These are phyloP conservation scores for Crepidodera aurea DNA, from an alignment of 2,888 invertebrate species.

Conservation along the genomic window DNA sequence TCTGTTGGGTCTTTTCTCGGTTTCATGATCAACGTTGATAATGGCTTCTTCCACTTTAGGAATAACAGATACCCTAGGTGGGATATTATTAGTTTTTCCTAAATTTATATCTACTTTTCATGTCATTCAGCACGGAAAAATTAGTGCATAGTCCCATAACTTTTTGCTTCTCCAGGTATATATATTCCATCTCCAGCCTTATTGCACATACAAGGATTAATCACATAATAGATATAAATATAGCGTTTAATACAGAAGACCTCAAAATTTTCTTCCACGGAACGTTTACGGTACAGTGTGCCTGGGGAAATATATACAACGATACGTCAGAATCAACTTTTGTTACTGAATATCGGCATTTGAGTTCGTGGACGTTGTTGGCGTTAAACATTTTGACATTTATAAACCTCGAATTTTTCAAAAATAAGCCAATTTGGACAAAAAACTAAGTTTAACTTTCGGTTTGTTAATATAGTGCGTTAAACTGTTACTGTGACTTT, in stretches of 20 bases:
- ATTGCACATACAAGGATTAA: not conserved
- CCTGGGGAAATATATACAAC: conserved; percentile 42
- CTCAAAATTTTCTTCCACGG: conserved; percentile 38
- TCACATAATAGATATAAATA: too few relatives aligned
- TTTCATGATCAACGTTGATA: too few relatives aligned
- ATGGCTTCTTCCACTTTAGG: too few relatives aligned
- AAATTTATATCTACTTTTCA: too few relatives aligned
- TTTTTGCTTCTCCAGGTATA: too few relatives aligned
- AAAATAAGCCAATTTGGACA: not conserved
- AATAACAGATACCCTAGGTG: too few relatives aligned
- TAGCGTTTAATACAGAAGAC: not conserved
- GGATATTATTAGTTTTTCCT: too few relatives aligned
- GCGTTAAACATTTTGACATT: not conserved
- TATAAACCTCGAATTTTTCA: not conserved
- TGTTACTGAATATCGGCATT: conserved; percentile 47
- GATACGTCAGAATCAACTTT: conserved; percentile 44
- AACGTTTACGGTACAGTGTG: conserved; percentile 39
- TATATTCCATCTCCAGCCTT: not conserved
- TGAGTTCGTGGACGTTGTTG: conserved; percentile 29
- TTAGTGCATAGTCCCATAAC: too few relatives aligned
- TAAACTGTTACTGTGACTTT: not conserved
- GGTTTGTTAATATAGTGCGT: not conserved
- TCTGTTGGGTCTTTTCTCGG: too few relatives aligned
- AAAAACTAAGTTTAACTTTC: not conserved
- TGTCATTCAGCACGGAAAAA: too few relatives aligned